These are phyloP conservation scores for Azorinus chamasolen DNA, from an alignment of 2,888 invertebrate genomes.

Conservation along the genomic window DNA sequence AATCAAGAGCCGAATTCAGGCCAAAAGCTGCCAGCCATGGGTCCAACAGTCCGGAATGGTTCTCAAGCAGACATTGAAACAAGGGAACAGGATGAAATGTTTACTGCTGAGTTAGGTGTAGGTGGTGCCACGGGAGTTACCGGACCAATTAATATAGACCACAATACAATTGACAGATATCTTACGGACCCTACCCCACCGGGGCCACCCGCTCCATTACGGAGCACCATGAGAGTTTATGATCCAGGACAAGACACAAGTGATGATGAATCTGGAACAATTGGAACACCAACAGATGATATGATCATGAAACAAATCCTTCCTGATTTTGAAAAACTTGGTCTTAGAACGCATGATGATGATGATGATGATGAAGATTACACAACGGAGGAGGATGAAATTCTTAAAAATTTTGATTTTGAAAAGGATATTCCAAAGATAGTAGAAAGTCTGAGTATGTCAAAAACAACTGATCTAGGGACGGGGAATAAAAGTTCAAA, in stretches of 20 bases:
- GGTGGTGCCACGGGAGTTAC: not conserved
- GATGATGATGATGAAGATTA: conserved; percentile 1
- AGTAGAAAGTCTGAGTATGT: no score
- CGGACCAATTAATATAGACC: not conserved
- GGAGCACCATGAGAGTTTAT: not conserved
- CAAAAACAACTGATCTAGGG: no score
- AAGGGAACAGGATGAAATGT: not conserved
- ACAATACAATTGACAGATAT: conserved; percentile 5
- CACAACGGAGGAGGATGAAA: not conserved
- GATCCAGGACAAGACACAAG: conserved; percentile 1
- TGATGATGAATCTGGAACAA: not conserved
- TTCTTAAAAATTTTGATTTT: conserved; percentile 5
- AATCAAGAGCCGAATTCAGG: no score
- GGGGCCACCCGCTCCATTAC: not conserved
- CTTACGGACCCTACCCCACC: conserved; percentile 6
- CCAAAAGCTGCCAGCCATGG: no score
- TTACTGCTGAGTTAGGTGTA: no score
- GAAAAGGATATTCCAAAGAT: not conserved
- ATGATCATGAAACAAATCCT: not conserved
- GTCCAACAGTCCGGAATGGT: no score
- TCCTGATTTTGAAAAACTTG: conserved; percentile 26
- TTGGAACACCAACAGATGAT: not conserved
- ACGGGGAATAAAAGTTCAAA: no score
- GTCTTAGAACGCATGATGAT: not conserved
- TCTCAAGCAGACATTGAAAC: no score